Evolutionary conservation across 2,888 invertebrate species (phyloP).

Genomic region (Timandra comae): DNA sequence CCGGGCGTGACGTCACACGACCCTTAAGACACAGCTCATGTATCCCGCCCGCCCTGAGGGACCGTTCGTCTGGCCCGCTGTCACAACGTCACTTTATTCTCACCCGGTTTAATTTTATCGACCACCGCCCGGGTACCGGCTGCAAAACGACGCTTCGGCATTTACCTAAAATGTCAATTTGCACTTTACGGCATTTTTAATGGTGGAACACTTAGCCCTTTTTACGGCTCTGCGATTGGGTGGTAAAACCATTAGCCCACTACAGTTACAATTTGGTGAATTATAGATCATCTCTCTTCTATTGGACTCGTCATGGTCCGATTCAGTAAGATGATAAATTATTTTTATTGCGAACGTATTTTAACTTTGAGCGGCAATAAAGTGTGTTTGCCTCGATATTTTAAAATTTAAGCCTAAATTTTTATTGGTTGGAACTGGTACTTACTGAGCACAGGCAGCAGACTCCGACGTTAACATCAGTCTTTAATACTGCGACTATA

Average conservation of each 20-base stretch:
- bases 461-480: conserved; percentile 8
- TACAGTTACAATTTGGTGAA: too few species aligned
- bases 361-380: too few species aligned
- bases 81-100: conserved; percentile 36
- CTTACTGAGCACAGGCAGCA: too few species aligned
- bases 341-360: too few species aligned
- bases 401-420: too few species aligned
- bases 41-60: conserved; percentile 33
- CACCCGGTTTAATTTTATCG: conserved; percentile 26
- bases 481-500: conserved; percentile 23
- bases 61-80: conserved; percentile 34
- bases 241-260: too few species aligned
- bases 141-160: conserved; percentile 9
- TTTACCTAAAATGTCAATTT: conserved; percentile 18
- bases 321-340: too few species aligned
- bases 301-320: too few species aligned
- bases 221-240: too few species aligned
- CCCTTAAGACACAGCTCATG: conserved; percentile 31
- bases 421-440: not conserved
- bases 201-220: too few species aligned
- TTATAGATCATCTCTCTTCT: too few species aligned
- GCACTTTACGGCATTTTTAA: conserved; percentile 1
- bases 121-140: conserved; percentile 6
- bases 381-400: too few species aligned
- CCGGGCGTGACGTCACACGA: conserved; percentile 26